Evolutionary conservation across 1,140 invertebrate genomes (phyloP).

Genomic region (Sweltsa coloradensis): DNA sequence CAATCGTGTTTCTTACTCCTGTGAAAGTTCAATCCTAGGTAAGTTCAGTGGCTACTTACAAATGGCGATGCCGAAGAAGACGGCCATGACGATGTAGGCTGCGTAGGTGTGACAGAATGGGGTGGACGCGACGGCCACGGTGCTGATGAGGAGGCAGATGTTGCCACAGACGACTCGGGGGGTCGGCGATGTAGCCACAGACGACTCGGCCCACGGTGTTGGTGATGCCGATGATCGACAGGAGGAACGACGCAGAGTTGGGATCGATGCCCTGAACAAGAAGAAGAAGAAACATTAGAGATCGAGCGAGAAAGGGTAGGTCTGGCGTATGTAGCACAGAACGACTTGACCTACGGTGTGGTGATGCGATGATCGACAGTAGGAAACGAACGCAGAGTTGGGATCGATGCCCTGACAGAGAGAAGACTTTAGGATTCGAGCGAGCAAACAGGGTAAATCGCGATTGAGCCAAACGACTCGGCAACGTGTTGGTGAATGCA

Average conservation of each 20-base stretch:
- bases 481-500: no score
- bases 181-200: constrained; percentile 48
- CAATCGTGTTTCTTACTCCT: no score
- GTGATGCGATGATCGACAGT: constrained; percentile 89
- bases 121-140: constrained; percentile 68
- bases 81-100: constrained; percentile 67
- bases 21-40: no score
- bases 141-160: constrained; percentile 80
- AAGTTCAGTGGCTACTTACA: no score
- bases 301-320: constrained; percentile 20
- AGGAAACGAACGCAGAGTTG: constrained; percentile 71
- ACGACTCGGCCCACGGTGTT: constrained; percentile 44
- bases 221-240: constrained; percentile 52
- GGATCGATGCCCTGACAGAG: constrained; percentile 55
- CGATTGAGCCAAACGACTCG: no score
- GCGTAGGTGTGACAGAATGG: constrained; percentile 72
- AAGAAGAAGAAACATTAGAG: not conserved
- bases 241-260: constrained; percentile 34
- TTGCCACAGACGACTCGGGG: constrained; percentile 84
- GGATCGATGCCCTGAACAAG: constrained; percentile 9
- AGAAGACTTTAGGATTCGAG: no score
- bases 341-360: constrained; percentile 76
- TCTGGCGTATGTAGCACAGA: constrained; percentile 80
- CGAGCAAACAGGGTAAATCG: no score
- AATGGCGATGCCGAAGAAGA: constrained; percentile 89